Base-by-base conservation (phyloP, 1,140 invertebrate species). In the Laupala kohalensis region DNA sequence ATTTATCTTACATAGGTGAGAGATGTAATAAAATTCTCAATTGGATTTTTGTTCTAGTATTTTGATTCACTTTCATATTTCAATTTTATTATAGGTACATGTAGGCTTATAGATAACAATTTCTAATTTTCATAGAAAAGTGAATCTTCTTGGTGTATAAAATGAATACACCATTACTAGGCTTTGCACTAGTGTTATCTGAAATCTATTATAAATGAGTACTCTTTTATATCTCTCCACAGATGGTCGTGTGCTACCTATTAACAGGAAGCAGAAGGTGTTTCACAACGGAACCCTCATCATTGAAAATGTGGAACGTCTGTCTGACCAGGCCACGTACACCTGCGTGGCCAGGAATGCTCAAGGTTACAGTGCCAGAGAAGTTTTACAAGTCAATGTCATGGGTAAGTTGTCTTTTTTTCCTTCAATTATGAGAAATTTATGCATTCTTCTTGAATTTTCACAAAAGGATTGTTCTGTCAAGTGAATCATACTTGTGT, bases 231-330 rank as follows among this genome's bases (percentile, higher is more conserved):
- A 1, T 66, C 13, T 66, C 9, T 66, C 12, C 78, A 66, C 75
- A 88, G 87, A 86, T 80, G 85, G 83, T 26, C 84, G 92, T 65
- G 86, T 90, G 9, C 83, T 98, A 66, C 96, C 96, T 67, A 95
- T 96, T 79, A 97, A 97, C 80, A 88, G 95, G 76, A 94, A 97
- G 76, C 95, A 98, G 78, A 93, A 94, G 77, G 94, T 97, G 23
- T 95, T 93, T 82, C 89, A 90, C 27, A 96, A 97, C 78, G 95
- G 96, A 67, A 96, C 94, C 0, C 85, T 98, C 1, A 92, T 95
- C 69, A 95, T 98, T 75, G 90, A 94, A 79, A 95, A 96, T 79
- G 93, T 98, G 2, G 94, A 97, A 81, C 86, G 94, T 28, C 86
- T 88, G 74, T 91, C 92, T 71, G 96, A 98, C 82, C 93, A 96